phyloP scores from a whole-genome alignment of 2,113 vertebrate genomes.

The Perccottus glenii region DNA sequence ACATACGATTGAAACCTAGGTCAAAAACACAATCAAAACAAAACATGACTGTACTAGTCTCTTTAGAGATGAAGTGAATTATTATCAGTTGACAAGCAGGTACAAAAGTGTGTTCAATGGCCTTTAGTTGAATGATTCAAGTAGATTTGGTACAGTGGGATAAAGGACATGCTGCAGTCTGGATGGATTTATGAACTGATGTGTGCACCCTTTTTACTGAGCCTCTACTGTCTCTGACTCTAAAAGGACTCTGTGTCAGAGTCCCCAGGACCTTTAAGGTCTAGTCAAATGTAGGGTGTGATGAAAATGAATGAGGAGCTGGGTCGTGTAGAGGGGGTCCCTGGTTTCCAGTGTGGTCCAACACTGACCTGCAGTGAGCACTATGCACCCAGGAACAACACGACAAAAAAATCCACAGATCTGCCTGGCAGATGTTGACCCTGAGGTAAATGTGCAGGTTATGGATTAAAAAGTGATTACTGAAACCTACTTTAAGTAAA shows the following conservation, averaged over 20 bases:
- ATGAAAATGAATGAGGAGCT: constrained; percentile 41
- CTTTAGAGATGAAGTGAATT: constrained; percentile 52
- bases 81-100: constrained; percentile 62
- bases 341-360: constrained; percentile 60
- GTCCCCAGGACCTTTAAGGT: constrained; percentile 31
- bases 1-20: constrained; percentile 42
- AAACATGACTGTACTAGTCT: constrained; percentile 45
- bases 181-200: constrained; percentile 50
- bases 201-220: constrained; percentile 36
- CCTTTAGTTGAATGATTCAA: constrained; percentile 79
- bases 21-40: constrained; percentile 37
- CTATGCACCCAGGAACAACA: constrained; percentile 50
- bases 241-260: constrained; percentile 53
- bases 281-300: constrained; percentile 29
- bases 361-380: constrained; percentile 78
- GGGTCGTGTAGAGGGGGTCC: constrained; percentile 26
- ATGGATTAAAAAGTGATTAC: constrained; percentile 57
- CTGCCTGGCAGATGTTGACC: constrained; percentile 63
- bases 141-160: constrained; percentile 81
- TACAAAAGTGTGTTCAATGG: constrained; percentile 78
- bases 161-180: constrained; percentile 48
- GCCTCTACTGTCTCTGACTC: constrained; percentile 40
- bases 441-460: constrained; percentile 78
- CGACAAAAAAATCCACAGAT: constrained; percentile 56
- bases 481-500: constrained; percentile 50